Evolutionary conservation across 92 coral and sea anemone genomes (phyloP).

Genomic region (Bergia puertoricense): DNA sequence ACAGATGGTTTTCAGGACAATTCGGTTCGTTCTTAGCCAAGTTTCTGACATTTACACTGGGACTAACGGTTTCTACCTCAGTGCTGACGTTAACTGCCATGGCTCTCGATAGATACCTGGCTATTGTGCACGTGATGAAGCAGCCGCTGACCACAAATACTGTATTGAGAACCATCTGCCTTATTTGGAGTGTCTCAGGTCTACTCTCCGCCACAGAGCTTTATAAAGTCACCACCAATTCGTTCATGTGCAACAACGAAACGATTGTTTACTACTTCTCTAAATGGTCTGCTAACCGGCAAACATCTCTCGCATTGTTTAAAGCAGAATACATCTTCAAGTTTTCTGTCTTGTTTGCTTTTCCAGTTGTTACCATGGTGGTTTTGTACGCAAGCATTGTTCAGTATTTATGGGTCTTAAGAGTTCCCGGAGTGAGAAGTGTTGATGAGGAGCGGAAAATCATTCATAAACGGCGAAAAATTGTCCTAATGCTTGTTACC

Average conservation of each 20-base stretch:
- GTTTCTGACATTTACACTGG: not conserved
- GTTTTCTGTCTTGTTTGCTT: conserved; percentile 3
- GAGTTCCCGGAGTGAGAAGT: conserved; percentile 18
- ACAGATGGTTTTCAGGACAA: not conserved
- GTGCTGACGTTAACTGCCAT: conserved; percentile 1
- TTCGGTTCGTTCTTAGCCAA: conserved; percentile 7
- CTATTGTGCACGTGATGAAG: conserved; percentile 15
- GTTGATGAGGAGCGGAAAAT: not conserved
- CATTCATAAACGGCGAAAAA: conserved; percentile 1
- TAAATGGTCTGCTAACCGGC: not conserved
- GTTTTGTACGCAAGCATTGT: not conserved
- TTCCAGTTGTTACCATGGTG: conserved; percentile 7
- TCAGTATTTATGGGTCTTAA: not conserved
- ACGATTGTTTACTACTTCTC: not conserved
- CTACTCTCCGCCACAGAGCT: conserved; percentile 6
- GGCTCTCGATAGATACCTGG: conserved; percentile 7
- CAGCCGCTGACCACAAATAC: conserved; percentile 15
- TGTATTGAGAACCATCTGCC: not conserved
- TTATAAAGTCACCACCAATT: not conserved
- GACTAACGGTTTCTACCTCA: not conserved
- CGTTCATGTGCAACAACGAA: not conserved
- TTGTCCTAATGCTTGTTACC: not conserved
- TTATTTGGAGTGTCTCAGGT: not conserved
- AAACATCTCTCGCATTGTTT: not conserved
- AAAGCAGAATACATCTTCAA: conserved; percentile 1